phyloP scores from a whole-genome alignment of 1,140 invertebrate species.

The Procambarus virginalis region DNA sequence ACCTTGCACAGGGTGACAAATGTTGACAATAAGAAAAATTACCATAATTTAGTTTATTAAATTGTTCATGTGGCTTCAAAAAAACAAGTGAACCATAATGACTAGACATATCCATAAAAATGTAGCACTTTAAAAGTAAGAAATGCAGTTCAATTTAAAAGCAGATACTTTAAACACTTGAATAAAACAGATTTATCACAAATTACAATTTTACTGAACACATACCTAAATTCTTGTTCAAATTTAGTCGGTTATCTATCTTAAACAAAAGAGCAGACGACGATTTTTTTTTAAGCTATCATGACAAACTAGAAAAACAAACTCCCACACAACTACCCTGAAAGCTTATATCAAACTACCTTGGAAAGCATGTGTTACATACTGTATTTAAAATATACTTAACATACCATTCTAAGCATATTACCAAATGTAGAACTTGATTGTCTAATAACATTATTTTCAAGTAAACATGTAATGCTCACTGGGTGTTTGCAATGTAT shows the following conservation, averaged over 20 bases:
- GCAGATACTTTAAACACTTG: not conserved
- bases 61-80: not conserved
- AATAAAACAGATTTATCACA: not conserved
- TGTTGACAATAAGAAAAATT: too few species aligned
- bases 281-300: not conserved
- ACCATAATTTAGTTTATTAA: not conserved
- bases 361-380: not conserved
- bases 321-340: not conserved
- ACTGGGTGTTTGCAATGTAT: not conserved
- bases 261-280: not conserved
- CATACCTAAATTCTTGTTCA: not conserved
- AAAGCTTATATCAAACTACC: not conserved
- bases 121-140: not conserved
- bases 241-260: not conserved
- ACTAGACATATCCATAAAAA: not conserved
- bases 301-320: not conserved
- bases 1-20: too few species aligned
- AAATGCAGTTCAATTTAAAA: not conserved
- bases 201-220: not conserved
- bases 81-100: not conserved
- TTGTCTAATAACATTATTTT: constrained; percentile 5
- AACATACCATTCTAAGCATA: not conserved
- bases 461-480: not conserved
- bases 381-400: not conserved
- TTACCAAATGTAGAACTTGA: not conserved